Evolutionary conservation across 92 coral and sea anemone species (phyloP).

Genomic region (Metridium senile): DNA sequence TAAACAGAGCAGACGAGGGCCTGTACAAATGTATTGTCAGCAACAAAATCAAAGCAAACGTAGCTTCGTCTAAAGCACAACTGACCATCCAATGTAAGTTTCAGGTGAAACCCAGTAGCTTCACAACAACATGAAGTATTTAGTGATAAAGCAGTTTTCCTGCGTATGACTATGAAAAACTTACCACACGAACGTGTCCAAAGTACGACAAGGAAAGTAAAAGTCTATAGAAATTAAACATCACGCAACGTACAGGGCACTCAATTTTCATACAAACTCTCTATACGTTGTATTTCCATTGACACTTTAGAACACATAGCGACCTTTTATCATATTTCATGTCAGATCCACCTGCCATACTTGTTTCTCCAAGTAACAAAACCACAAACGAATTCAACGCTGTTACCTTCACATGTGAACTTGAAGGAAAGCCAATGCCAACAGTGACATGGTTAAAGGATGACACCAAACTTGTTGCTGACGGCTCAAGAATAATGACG

Average conservation of each 20-base stretch:
- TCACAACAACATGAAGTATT: no score
- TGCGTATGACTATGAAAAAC: no score
- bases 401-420: background rate
- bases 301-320: background rate
- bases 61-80: background rate
- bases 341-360: constrained; percentile 3
- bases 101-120: background rate
- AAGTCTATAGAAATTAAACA: background rate
- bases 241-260: background rate
- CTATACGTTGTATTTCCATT: no score
- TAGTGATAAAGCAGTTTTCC: no score
- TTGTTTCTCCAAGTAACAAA: background rate
- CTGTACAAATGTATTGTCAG: no score
- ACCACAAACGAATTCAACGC: background rate
- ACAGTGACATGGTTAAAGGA: background rate
- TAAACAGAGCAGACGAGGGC: no score
- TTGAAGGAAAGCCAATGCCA: background rate
- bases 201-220: no score
- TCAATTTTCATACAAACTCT: no score
- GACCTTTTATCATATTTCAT: background rate
- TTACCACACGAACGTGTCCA: no score
- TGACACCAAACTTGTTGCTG: background rate
- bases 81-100: constrained; percentile 12
- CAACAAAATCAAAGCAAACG: constrained; percentile 11
- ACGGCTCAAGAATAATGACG: background rate